phyloP scores from a whole-genome alignment of 2,113 vertebrate species.

The Isurus oxyrinchus region DNA sequence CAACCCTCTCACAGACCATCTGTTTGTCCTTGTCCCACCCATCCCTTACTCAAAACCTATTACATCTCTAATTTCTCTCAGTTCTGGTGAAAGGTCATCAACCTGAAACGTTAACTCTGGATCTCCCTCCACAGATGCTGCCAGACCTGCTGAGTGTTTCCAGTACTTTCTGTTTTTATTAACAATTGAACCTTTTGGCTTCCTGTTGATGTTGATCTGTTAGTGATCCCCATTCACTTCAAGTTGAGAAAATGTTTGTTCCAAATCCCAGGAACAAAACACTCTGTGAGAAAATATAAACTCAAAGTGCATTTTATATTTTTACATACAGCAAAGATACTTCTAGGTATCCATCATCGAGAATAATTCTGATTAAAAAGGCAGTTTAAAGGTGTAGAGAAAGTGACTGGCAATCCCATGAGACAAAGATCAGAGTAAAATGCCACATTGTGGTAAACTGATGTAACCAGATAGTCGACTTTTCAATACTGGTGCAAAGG shows the following conservation, averaged over 20 bases:
- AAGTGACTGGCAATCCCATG: not conserved
- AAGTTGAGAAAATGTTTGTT: not conserved
- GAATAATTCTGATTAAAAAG: not conserved
- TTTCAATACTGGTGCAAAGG: not conserved
- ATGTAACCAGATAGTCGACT: not conserved
- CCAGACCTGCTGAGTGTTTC: too few relatives aligned
- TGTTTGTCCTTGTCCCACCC: too few relatives aligned
- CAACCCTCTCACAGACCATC: too few relatives aligned
- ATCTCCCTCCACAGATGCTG: too few relatives aligned
- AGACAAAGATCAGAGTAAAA: not conserved
- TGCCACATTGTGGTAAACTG: not conserved
- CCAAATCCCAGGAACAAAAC: not conserved
- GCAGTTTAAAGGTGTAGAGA: not conserved
- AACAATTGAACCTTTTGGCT: too few relatives aligned
- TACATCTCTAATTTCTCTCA: too few relatives aligned
- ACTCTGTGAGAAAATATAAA: not conserved
- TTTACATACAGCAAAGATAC: not conserved
- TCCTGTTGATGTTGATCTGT: not conserved
- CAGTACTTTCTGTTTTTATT: too few relatives aligned
- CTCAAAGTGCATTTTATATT: not conserved
- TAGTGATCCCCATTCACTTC: not conserved
- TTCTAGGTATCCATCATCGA: not conserved
- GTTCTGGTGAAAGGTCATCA: too few relatives aligned
- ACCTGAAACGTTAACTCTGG: too few relatives aligned
- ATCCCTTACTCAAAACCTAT: too few relatives aligned